phyloP scores from a whole-genome alignment of 2,797 vertebrate genomes.

The Naso thynnoides region DNA sequence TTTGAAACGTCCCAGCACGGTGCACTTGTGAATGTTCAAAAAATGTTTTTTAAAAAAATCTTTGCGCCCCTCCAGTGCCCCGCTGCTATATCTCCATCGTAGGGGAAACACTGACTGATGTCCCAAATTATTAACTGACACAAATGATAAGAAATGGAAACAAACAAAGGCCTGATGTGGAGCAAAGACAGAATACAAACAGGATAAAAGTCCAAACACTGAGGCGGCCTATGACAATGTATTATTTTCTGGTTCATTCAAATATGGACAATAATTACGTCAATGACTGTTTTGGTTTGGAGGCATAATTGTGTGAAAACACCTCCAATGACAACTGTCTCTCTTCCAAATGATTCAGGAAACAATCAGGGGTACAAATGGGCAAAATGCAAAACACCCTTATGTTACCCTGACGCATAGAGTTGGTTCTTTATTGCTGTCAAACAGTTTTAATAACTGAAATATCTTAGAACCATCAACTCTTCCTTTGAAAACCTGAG shows the following conservation, averaged over 20 bases:
- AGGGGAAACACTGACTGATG: too few relatives aligned
- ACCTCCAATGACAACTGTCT: neutral
- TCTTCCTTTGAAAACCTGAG: neutral
- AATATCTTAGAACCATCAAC: neutral
- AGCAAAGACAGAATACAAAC: conserved; percentile 8
- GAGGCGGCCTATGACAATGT: too few relatives aligned
- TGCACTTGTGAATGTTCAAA: too few relatives aligned
- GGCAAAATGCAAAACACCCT: neutral
- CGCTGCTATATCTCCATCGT: too few relatives aligned
- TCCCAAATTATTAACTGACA: too few relatives aligned
- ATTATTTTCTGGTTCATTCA: neutral
- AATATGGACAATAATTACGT: neutral
- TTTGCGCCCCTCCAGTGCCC: too few relatives aligned
- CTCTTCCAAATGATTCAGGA: neutral
- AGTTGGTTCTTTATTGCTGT: neutral
- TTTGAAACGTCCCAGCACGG: too few relatives aligned
- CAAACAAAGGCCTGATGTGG: conserved; percentile 2
- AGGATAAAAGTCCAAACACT: neutral
- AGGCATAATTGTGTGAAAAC: neutral
- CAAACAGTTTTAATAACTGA: neutral
- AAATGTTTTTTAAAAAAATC: too few relatives aligned
- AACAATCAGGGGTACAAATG: neutral
- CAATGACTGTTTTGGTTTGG: neutral
- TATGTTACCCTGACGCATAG: too few relatives aligned
- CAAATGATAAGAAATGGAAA: too few relatives aligned